Evolutionary conservation across 2,888 invertebrate species (phyloP), one percentile per base, ranked within the genome.

Genomic region (Rhagophthalmus giganteus): DNA sequence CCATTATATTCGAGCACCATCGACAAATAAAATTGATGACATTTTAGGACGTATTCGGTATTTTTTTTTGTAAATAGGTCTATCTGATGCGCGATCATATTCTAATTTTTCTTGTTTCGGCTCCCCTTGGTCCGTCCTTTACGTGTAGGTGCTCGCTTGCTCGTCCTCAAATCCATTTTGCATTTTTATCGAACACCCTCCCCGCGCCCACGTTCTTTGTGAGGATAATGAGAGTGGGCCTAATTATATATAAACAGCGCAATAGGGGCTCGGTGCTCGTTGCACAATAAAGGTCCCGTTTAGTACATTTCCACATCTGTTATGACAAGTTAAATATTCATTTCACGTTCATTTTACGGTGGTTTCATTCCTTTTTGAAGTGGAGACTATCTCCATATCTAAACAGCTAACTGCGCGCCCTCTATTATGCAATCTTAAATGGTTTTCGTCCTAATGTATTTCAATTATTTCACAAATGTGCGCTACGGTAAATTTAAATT

Each of bases 311-410:
- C 60, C 64, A 64, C 67, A 66, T 66, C 68, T 68, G 67, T 67
- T 68, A 66, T 65, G 64, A 65, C 66, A 66, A 68, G 66, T 67
- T 68, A 67, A 67, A 68, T 67, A 68, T 69, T 67, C 67, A 68
- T 52, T 46, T 46, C 52, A 46, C 52, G 52, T 46, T 52, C 52
- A 52, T 68, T 69, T 69, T 67, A 66, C 64, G 65, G 63, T 63
- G 65, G 67, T 62, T 67, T 65, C 62, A 60, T 61, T 63, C 64
- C 59, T 67, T 67, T 67, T 64, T 62, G 64, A 63, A 62, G 63
- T 62, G 58, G 56, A 55, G 52, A 54, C 58, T 53, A 60, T 59
- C 59, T 62, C 59, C 60, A 62, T 57, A 57, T 57, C 57, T 55
- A 57, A 57, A 57, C 57, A 55, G 51, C 55, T 47, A 55, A 55